Conservation (phyloP, 2,888 invertebrate species). For the Acanthosepion lycidas region DNA sequence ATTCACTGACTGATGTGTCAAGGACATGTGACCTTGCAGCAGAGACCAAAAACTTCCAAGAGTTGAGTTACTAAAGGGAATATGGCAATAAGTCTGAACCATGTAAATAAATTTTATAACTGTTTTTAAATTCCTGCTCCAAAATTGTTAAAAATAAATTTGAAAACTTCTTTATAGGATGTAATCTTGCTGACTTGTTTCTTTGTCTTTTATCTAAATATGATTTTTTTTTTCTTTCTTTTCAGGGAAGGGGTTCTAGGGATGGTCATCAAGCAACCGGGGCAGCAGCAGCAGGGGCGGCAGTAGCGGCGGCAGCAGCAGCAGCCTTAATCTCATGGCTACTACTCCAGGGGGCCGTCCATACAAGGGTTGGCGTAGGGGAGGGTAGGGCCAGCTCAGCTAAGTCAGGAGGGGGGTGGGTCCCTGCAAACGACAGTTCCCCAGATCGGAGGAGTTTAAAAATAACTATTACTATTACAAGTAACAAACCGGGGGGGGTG, state of each 20-base stretch:
- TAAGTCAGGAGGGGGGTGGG: conserved; percentile 56
- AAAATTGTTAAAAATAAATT: too few relatives aligned
- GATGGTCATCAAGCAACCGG: conserved; percentile 52
- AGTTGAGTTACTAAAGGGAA: too few relatives aligned
- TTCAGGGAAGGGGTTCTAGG: conserved; percentile 49
- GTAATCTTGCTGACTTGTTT: background rate
- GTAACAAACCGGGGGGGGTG: conserved; percentile 23
- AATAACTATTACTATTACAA: conserved; percentile 10
- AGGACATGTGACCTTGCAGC: too few relatives aligned
- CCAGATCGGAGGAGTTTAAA: conserved; percentile 45
- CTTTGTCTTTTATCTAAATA: background rate
- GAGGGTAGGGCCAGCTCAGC: conserved; percentile 64
- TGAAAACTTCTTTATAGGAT: too few relatives aligned
- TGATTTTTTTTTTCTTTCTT: background rate
- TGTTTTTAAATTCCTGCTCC: too few relatives aligned
- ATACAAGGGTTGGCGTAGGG: conserved; percentile 63
- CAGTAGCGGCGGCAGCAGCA: background rate
- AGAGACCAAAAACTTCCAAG: too few relatives aligned
- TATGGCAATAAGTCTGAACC: too few relatives aligned
- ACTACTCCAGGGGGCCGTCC: conserved; percentile 58
- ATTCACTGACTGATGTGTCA: too few relatives aligned
- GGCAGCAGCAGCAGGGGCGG: conserved; percentile 40
- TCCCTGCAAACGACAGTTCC: conserved; percentile 57
- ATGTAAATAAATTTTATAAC: too few relatives aligned
- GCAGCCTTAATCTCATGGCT: conserved; percentile 48